Percentiles rank a stretch among this genome's conserved stretches.
Conservation (phyloP, 2,113 vertebrate genomes). For the Meriones unguiculatus region DNA sequence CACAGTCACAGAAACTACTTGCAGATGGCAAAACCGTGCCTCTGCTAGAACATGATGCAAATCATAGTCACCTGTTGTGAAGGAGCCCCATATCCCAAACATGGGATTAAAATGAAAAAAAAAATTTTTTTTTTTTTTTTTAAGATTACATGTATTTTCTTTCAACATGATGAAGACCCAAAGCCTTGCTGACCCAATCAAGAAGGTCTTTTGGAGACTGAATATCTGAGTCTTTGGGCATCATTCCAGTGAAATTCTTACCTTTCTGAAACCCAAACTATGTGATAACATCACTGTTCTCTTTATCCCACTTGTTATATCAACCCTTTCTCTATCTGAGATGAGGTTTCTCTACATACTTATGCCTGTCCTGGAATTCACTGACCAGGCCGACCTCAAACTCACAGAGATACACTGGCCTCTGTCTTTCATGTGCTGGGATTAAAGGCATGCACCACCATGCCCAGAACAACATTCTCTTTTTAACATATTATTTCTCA, state of each 20-base stretch:
- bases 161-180: conserved; percentile 8
- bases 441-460: neutral
- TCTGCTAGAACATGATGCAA: too few species aligned
- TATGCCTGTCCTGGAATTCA: neutral
- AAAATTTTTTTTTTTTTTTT: too few species aligned
- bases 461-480: neutral
- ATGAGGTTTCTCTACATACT: neutral
- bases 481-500: neutral
- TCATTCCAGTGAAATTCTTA: neutral
- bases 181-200: neutral
- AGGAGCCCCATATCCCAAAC: too few species aligned
- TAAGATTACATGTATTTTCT: neutral
- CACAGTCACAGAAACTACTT: too few species aligned
- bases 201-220: neutral
- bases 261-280: neutral
- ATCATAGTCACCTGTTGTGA: too few species aligned
- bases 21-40: too few species aligned
- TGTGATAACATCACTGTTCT: neutral
- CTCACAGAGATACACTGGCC: neutral
- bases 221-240: neutral
- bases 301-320: conserved; percentile 18
- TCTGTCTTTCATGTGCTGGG: neutral
- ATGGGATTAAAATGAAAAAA: too few species aligned
- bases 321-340: too few species aligned
- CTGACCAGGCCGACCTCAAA: neutral